These are phyloP conservation scores for Formica aserva DNA, from an alignment of 2,888 invertebrate species.

Conservation along the genomic window DNA sequence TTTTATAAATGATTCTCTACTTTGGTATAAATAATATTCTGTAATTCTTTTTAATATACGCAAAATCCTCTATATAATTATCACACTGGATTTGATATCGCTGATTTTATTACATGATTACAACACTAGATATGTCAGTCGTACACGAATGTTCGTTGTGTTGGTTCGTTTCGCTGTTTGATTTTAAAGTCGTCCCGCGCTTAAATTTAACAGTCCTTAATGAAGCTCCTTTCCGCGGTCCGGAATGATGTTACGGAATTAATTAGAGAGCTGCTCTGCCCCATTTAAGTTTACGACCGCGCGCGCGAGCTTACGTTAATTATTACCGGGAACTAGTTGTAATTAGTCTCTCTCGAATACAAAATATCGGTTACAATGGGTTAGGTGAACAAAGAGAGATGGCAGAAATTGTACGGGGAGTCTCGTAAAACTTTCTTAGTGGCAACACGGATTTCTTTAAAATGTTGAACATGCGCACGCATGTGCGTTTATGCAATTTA, in stretches of 20 bases:
- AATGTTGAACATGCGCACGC: background rate
- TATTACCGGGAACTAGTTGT: constrained; percentile 77
- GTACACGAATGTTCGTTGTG: background rate
- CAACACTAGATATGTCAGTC: constrained; percentile 28
- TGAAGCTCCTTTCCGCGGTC: constrained; percentile 75
- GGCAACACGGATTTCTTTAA: constrained; percentile 32
- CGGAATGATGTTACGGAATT: constrained; percentile 75
- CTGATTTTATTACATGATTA: constrained; percentile 21
- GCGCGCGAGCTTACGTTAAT: constrained; percentile 76
- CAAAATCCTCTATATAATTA: background rate
- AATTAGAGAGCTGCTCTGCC: constrained; percentile 77
- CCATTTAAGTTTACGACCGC: constrained; percentile 77
- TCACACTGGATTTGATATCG: background rate
- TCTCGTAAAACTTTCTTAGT: constrained; percentile 69
- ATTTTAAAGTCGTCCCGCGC: constrained; percentile 58
- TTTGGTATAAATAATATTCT: background rate
- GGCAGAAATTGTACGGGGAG: constrained; percentile 34
- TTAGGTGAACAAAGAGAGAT: background rate
- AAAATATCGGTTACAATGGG: constrained; percentile 73
- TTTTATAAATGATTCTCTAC: background rate
- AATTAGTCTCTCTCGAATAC: constrained; percentile 77
- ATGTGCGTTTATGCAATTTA: background rate
- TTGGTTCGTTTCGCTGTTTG: constrained; percentile 44
- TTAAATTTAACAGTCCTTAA: constrained; percentile 76
- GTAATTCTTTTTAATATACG: background rate